Evolutionary conservation across 2,888 invertebrate species (phyloP).

Genomic region (Glyphotaelius pellucidus): DNA sequence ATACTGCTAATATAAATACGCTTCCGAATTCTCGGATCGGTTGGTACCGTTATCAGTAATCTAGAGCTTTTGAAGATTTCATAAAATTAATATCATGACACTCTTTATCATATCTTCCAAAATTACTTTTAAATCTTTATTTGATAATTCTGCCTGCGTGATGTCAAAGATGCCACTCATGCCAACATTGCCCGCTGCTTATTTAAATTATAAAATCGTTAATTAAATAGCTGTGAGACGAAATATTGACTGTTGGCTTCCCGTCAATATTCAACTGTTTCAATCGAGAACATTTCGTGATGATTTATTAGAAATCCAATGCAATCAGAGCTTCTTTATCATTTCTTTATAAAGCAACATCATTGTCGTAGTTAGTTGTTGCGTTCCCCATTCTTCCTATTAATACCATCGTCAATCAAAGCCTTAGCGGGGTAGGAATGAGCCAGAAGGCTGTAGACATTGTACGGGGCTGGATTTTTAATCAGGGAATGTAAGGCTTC

Average conservation of each 20-base stretch:
- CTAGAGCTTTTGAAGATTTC: neutral
- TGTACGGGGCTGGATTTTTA: conserved; percentile 24
- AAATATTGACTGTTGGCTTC: neutral
- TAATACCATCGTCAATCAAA: conserved; percentile 50
- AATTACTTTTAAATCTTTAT: neutral
- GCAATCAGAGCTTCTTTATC: conserved; percentile 9
- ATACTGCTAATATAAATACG: neutral
- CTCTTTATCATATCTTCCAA: neutral
- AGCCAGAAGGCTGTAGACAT: neutral
- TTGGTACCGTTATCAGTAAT: neutral
- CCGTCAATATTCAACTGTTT: neutral
- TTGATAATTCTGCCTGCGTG: neutral
- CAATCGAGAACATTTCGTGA: neutral
- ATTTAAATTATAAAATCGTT: neutral
- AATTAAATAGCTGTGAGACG: neutral
- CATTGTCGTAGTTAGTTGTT: neutral
- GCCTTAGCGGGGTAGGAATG: conserved; percentile 22
- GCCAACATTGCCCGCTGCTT: neutral
- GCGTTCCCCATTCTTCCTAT: conserved; percentile 38
- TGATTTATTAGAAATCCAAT: conserved; percentile 5
- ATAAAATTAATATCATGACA: neutral
- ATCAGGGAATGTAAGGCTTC: conserved; percentile 37
- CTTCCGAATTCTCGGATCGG: neutral
- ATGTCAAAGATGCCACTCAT: neutral
- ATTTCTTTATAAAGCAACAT: neutral